These are phyloP conservation scores for Poecilia wingei DNA, from an alignment of 2,797 vertebrate species.

Conservation along the genomic window DNA sequence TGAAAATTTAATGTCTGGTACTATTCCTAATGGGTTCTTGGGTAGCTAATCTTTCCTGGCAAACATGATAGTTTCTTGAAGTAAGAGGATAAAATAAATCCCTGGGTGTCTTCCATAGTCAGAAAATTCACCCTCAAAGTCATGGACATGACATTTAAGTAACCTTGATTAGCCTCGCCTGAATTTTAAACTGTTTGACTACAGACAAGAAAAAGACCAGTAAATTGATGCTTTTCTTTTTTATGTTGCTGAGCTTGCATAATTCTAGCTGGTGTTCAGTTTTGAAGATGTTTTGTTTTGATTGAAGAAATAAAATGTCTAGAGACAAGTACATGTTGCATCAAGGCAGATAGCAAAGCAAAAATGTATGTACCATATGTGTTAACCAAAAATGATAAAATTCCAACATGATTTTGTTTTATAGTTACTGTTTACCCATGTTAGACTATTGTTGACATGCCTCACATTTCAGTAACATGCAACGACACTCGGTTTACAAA, in stretches of 20 bases:
- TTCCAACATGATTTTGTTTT: background rate
- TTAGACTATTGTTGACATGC: background rate
- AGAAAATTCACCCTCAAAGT: slow-evolving; percentile 26
- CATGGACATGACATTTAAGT: slow-evolving; percentile 14
- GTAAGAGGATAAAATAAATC: slow-evolving; percentile 33
- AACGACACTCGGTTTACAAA: background rate
- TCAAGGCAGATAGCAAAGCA: background rate
- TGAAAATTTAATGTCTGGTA: slow-evolving; percentile 49
- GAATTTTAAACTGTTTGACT: slow-evolving; percentile 1
- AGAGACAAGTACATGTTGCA: background rate
- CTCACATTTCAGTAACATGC: background rate
- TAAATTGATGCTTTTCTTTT: background rate
- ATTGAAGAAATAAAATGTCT: background rate
- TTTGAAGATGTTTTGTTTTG: background rate
- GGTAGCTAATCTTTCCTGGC: slow-evolving; percentile 48
- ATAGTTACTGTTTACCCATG: background rate
- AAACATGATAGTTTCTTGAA: slow-evolving; percentile 45
- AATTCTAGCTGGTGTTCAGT: background rate
- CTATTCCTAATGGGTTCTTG: slow-evolving; percentile 43
- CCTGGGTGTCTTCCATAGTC: background rate
- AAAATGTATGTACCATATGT: background rate
- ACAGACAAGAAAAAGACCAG: background rate
- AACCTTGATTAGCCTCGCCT: slow-evolving; percentile 26
- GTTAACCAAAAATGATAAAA: background rate
- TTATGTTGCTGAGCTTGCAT: background rate